Conservation (phyloP, 2,797 vertebrate species). For the Galagoides demidoff region DNA sequence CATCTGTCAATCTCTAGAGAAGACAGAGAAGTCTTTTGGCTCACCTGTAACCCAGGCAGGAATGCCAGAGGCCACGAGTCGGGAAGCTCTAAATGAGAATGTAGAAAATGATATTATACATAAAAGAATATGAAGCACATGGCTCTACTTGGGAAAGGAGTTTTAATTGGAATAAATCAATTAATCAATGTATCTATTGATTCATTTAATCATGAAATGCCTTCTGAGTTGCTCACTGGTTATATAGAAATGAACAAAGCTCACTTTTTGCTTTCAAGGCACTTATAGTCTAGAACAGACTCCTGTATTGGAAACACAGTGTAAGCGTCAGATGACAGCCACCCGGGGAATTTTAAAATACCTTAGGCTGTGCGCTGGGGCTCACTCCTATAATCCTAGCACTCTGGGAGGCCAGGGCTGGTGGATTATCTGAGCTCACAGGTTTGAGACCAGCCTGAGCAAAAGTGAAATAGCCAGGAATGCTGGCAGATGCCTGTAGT, state of each 20-base stretch:
- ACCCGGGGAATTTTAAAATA: background rate
- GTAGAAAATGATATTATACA: background rate
- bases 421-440: too few species aligned
- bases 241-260: background rate
- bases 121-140: background rate
- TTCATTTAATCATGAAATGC: background rate
- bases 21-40: background rate
- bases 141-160: background rate
- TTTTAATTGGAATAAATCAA: background rate
- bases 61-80: background rate
- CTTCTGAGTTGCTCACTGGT: background rate
- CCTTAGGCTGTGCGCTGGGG: too few species aligned
- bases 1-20: background rate
- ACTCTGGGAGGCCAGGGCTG: too few species aligned
- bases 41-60: background rate
- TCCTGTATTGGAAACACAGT: background rate
- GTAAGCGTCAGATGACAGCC: background rate
- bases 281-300: rapidly evolving
- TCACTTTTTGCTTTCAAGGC: background rate
- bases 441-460: too few species aligned
- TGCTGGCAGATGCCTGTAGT: too few species aligned
- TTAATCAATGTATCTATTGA: background rate
- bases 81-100: background rate
- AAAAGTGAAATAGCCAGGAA: too few species aligned
- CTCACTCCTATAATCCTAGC: too few species aligned